phyloP scores from a whole-genome alignment of 2,113 vertebrate species.

The Sus scrofa region T2T-Sscrofa CM000812.6:287972001-287972500 shows the following conservation, averaged over 20 bases:
- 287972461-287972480: too few species aligned
- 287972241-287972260: fast-evolving
- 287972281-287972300: neutral
- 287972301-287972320: fast-evolving
- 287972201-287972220: too few species aligned
- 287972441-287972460: fast-evolving
- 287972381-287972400: fast-evolving
- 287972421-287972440: fast-evolving
- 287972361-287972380: fast-evolving
- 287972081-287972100: neutral
- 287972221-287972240: fast-evolving
- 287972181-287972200: too few species aligned
- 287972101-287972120: neutral
- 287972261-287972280: neutral
- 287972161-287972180: fast-evolving
- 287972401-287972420: fast-evolving
- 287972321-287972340: fast-evolving
- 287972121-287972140: neutral
- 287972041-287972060: fast-evolving
- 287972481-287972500: neutral
- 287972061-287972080: fast-evolving
- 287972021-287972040: too few species aligned
- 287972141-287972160: neutral
- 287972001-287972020: neutral
- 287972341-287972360: neutral